Evolutionary conservation across 2,888 invertebrate genomes (phyloP).

Genomic region (Desoria tigrina): DNA sequence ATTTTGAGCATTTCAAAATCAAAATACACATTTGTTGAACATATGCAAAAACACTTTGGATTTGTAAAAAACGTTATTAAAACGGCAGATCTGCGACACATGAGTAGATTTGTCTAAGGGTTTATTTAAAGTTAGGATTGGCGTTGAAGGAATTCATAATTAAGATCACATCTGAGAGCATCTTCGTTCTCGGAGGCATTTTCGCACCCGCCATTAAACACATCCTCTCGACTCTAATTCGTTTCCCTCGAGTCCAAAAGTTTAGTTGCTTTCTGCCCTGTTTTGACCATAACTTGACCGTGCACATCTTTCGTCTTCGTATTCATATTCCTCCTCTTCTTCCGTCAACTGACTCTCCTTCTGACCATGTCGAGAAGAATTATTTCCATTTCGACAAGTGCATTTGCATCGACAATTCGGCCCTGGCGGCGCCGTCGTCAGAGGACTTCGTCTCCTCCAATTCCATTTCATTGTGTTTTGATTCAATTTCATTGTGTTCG

Average conservation of each 20-base stretch:
- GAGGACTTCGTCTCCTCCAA: conserved; percentile 26
- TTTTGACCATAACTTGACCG: conserved; percentile 23
- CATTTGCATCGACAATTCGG: conserved; percentile 20
- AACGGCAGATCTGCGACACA: too few species aligned
- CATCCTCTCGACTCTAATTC: conserved; percentile 54
- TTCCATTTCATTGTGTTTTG: too few species aligned
- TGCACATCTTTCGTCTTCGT: conserved; percentile 35
- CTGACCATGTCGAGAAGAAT: conserved; percentile 2
- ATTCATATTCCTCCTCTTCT: conserved; percentile 46
- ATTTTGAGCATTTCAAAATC: too few species aligned
- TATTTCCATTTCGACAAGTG: conserved; percentile 14
- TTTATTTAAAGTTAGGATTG: conserved; percentile 42
- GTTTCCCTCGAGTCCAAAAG: conserved; percentile 52
- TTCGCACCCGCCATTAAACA: conserved; percentile 49
- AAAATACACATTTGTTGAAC: too few species aligned
- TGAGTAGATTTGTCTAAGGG: too few species aligned
- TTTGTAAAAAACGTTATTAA: too few species aligned
- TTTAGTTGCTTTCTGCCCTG: conserved; percentile 53
- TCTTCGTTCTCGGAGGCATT: conserved; percentile 49
- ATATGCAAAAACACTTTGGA: too few species aligned
- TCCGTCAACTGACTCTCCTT: conserved; percentile 44
- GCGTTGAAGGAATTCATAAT: conserved; percentile 46
- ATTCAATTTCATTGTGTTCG: too few species aligned
- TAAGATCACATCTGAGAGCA: conserved; percentile 41
- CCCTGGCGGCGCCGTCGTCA: not conserved